phyloP scores from a whole-genome alignment of 1,140 invertebrate genomes.

The Polyergus mexicanus region DNA sequence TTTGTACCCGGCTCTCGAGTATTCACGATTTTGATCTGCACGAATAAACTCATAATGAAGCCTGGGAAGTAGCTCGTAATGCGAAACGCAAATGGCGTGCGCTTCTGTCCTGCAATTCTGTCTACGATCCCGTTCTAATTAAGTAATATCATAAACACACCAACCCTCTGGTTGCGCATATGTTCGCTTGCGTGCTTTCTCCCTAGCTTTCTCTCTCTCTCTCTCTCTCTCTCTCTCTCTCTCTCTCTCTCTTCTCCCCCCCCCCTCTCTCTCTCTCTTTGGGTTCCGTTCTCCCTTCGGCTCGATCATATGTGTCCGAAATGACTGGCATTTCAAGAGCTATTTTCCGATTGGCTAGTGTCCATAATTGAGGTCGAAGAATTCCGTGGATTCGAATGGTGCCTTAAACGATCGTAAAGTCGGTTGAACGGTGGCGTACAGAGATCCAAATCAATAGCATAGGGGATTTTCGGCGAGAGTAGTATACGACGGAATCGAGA shows the following conservation, averaged over 20 bases:
- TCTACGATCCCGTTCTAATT: constrained; percentile 73
- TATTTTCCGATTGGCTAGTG: constrained; percentile 80
- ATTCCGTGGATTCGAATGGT: constrained; percentile 54
- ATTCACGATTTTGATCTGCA: background rate
- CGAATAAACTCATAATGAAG: constrained; percentile 19
- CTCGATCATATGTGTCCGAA: constrained; percentile 57
- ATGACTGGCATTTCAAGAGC: constrained; percentile 69
- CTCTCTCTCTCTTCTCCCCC: background rate
- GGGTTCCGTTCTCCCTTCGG: background rate
- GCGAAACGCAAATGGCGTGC: constrained; percentile 45
- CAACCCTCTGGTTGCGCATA: background rate
- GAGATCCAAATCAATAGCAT: constrained; percentile 30
- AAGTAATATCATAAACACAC: constrained; percentile 78
- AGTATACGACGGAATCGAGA: constrained; percentile 30
- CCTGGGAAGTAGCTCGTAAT: constrained; percentile 19
- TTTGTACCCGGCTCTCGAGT: background rate
- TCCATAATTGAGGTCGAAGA: constrained; percentile 76
- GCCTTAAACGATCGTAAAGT: constrained; percentile 73
- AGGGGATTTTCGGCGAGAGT: background rate
- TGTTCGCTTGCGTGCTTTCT: constrained; percentile 21
- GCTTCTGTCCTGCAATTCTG: constrained; percentile 1
- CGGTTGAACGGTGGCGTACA: background rate
- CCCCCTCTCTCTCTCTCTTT: constrained; percentile 21
- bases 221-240: background rate
- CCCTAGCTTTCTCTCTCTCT: constrained; percentile 12